Percentiles rank a stretch among this genome's conserved stretches.
These are phyloP conservation scores for Leiothrix lutea DNA, from an alignment of 2,113 vertebrate species.

Conservation along the genomic window DNA sequence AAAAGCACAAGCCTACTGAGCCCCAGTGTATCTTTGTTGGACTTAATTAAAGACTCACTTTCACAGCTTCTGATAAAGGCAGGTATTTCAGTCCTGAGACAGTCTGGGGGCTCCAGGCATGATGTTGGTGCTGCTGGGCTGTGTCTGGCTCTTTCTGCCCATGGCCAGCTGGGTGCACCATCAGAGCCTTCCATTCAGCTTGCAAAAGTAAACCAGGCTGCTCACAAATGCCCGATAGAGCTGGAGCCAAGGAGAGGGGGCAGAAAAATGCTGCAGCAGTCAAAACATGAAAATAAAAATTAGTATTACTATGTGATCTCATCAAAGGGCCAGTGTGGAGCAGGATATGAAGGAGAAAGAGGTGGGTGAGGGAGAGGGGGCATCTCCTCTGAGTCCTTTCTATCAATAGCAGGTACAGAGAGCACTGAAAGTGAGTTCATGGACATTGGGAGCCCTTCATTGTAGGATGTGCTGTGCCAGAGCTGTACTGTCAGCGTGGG, in stretches of 20 bases:
- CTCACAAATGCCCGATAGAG: neutral
- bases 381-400: neutral
- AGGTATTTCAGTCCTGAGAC: slow-evolving; percentile 18
- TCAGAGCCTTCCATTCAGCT: neutral
- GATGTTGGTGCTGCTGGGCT: neutral
- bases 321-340: neutral
- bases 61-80: slow-evolving; percentile 1
- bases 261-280: neutral
- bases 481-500: neutral
- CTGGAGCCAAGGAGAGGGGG: neutral
- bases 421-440: neutral
- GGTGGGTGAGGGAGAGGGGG: neutral
- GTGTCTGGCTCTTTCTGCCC: neutral
- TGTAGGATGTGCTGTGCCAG: neutral
- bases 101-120: neutral
- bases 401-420: neutral
- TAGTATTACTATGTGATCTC: neutral
- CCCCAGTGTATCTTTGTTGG: slow-evolving; percentile 15
- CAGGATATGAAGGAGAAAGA: neutral
- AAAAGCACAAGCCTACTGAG: slow-evolving; percentile 57
- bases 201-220: neutral
- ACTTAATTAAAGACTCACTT: slow-evolving; percentile 67
- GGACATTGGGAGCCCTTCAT: neutral
- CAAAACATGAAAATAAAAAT: neutral
- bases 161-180: neutral